These are phyloP conservation scores for Oligia latruncula DNA, from an alignment of 2,888 invertebrate species.

Conservation along the genomic window DNA sequence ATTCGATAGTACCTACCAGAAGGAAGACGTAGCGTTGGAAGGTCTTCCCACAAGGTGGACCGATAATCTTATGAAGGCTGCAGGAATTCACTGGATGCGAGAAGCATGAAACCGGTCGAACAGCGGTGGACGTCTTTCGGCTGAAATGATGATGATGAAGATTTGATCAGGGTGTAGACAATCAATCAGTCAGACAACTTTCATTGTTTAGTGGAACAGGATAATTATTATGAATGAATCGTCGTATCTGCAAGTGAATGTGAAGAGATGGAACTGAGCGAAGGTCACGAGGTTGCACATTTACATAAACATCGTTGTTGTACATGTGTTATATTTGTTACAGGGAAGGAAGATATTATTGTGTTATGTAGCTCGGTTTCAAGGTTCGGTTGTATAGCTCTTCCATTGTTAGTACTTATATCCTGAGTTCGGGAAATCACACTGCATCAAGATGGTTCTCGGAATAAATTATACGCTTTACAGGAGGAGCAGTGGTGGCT, in stretches of 20 bases:
- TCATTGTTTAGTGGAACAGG: not conserved
- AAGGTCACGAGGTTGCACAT: slow-evolving; percentile 78
- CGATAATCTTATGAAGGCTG: too few species aligned
- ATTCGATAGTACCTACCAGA: not conserved
- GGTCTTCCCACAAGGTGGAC: not conserved
- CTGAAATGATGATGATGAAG: not conserved
- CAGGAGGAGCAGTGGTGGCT: too few species aligned
- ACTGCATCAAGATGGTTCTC: not conserved
- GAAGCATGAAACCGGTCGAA: not conserved
- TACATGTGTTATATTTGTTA: slow-evolving; percentile 36
- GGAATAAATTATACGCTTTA: not conserved
- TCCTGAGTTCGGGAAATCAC: not conserved
- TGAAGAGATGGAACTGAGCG: slow-evolving; percentile 75
- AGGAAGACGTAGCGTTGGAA: not conserved
- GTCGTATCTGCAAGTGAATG: slow-evolving; percentile 53
- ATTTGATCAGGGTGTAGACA: not conserved
- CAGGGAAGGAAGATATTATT: slow-evolving; percentile 35
- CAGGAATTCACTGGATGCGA: not conserved
- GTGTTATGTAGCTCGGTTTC: slow-evolving; percentile 16
- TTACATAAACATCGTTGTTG: slow-evolving; percentile 63
- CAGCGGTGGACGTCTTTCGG: not conserved
- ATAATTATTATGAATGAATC: not conserved
- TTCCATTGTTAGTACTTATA: slow-evolving; percentile 10
- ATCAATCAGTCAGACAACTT: not conserved
- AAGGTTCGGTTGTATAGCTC: slow-evolving; percentile 18